phyloP scores from a whole-genome alignment of 2,113 vertebrate species.

The Scalopus aquaticus region DNA sequence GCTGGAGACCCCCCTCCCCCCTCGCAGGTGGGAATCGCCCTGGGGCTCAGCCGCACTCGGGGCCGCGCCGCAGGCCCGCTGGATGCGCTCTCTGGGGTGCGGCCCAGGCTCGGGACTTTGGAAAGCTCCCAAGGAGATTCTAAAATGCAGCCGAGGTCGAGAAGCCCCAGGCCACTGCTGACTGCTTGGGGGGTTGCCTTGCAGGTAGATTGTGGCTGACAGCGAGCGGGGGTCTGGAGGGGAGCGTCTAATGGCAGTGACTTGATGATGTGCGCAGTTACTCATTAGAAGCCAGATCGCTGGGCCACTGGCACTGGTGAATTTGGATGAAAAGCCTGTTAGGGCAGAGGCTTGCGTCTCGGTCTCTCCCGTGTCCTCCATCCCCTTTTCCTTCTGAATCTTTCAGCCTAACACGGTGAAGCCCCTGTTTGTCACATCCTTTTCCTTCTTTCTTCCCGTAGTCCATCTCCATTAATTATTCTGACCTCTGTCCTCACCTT shows the following conservation, averaged over 20 bases:
- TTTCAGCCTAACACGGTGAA: neutral
- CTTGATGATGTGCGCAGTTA: neutral
- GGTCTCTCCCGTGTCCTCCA: neutral
- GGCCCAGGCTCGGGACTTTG: neutral
- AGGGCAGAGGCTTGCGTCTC: neutral
- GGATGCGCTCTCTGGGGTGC: neutral
- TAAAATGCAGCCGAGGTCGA: neutral
- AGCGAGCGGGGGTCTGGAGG: slow-evolving; percentile 29
- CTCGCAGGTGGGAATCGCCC: too few relatives aligned
- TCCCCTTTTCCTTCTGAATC: neutral
- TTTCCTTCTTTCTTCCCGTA: neutral
- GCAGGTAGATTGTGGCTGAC: neutral
- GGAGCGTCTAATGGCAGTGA: neutral
- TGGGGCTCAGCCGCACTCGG: too few relatives aligned
- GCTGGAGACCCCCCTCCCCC: too few relatives aligned
- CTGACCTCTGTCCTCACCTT: neutral
- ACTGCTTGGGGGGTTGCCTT: neutral
- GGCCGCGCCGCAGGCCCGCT: neutral
- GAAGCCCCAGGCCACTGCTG: neutral
- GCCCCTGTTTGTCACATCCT: neutral
- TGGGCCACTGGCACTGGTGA: neutral
- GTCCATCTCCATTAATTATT: neutral
- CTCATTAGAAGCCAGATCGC: neutral
- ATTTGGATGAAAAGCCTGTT: neutral
- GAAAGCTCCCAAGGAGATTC: neutral